These are phyloP conservation scores for Ariopsis seemanni DNA, from an alignment of 2,113 vertebrate genomes.

Conservation along the genomic window DNA sequence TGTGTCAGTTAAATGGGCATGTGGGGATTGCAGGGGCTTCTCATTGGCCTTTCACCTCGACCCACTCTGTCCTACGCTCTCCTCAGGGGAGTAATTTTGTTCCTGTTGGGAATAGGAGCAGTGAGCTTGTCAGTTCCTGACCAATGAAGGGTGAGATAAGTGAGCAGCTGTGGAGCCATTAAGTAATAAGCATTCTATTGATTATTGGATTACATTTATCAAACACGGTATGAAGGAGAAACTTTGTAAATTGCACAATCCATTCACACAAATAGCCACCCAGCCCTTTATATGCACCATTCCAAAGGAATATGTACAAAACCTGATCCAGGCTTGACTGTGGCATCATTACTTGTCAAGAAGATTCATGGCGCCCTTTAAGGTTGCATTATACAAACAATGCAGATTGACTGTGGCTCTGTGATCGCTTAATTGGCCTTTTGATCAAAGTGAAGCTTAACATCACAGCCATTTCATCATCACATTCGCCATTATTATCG, in stretches of 20 bases:
- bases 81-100: constrained; percentile 3
- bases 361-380: constrained; percentile 48
- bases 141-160: not conserved
- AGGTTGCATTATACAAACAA: constrained; percentile 35
- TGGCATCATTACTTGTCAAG: constrained; percentile 44
- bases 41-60: constrained; percentile 29
- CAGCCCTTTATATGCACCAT: not conserved
- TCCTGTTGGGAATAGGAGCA: constrained; percentile 2
- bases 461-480: constrained; percentile 30
- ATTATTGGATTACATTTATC: constrained; percentile 19
- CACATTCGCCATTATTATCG: constrained; percentile 8
- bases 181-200: constrained; percentile 8
- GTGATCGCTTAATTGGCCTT: constrained; percentile 49
- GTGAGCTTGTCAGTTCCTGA: constrained; percentile 6
- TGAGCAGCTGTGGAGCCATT: constrained; percentile 16
- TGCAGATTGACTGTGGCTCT: constrained; percentile 25
- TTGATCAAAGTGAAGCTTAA: constrained; percentile 37
- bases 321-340: constrained; percentile 31
- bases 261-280: not conserved
- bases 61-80: not conserved
- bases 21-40: constrained; percentile 11
- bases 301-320: not conserved
- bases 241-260: not conserved
- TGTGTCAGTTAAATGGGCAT: constrained; percentile 20
- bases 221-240: not conserved